Conservation (phyloP, 2,888 invertebrate species). For the Leptopilina syphax region DNA sequence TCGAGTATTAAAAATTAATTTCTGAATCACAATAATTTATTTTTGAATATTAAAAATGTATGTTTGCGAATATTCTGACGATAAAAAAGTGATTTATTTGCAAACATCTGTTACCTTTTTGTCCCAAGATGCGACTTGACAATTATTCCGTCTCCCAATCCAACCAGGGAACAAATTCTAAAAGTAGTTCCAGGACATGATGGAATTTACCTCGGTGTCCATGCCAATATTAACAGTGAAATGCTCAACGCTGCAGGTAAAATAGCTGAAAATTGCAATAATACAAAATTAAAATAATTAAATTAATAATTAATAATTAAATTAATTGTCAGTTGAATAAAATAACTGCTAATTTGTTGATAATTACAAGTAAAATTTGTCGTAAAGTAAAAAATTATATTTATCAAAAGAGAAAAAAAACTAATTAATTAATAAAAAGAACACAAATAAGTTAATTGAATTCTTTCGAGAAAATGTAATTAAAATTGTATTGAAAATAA, state of each 20-base stretch:
- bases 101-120: slow-evolving; percentile 35
- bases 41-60: too few relatives aligned
- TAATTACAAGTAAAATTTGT: too few relatives aligned
- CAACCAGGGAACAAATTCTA: slow-evolving; percentile 62
- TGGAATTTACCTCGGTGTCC: slow-evolving; percentile 64
- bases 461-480: too few relatives aligned
- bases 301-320: too few relatives aligned
- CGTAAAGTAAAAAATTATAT: too few relatives aligned
- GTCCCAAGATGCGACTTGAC: slow-evolving; percentile 67
- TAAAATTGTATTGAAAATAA: too few relatives aligned
- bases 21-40: too few relatives aligned
- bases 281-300: too few relatives aligned
- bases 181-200: slow-evolving; percentile 66
- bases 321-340: too few relatives aligned
- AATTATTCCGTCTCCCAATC: slow-evolving; percentile 58
- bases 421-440: not conserved
- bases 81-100: slow-evolving; percentile 8
- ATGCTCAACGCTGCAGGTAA: slow-evolving; percentile 83
- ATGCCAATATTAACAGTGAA: slow-evolving; percentile 77
- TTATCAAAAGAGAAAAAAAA: too few relatives aligned
- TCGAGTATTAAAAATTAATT: not conserved
- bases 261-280: slow-evolving; percentile 24
- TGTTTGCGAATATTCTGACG: not conserved
- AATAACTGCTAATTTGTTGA: too few relatives aligned
- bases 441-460: not conserved